Evolutionary conservation across 2,113 vertebrate species (phyloP).

Genomic region (Neogobius melanostomus): DNA sequence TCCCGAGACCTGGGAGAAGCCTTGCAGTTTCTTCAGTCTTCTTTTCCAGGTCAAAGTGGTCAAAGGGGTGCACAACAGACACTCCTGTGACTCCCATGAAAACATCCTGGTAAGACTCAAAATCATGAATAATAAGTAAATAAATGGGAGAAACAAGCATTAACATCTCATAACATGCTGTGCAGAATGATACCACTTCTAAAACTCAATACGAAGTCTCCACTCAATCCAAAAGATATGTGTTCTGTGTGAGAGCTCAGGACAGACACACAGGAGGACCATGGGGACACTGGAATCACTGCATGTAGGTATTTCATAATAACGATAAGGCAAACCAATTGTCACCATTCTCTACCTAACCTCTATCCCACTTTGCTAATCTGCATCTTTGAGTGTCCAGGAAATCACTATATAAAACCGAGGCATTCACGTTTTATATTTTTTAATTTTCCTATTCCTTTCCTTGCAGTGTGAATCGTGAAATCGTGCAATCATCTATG

Average conservation of each 20-base stretch:
- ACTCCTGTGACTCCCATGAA: slow-evolving; percentile 36
- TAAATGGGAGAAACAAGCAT: neutral
- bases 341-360: too few relatives aligned
- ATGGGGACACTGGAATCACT: slow-evolving; percentile 68
- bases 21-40: slow-evolving; percentile 65
- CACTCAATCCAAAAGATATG: slow-evolving; percentile 29
- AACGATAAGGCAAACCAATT: too few relatives aligned
- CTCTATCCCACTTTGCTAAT: too few relatives aligned
- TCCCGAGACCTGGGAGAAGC: slow-evolving; percentile 69
- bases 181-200: slow-evolving; percentile 3
- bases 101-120: slow-evolving; percentile 11
- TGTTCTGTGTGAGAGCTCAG: slow-evolving; percentile 72
- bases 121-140: neutral
- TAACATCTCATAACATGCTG: neutral
- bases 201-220: slow-evolving; percentile 14
- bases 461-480: neutral
- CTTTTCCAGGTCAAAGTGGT: slow-evolving; percentile 70
- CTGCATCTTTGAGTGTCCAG: too few relatives aligned
- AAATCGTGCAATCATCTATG: too few relatives aligned
- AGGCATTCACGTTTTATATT: neutral
- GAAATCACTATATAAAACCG: too few relatives aligned
- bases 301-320: slow-evolving; percentile 47
- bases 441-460: neutral
- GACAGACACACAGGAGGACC: slow-evolving; percentile 55
- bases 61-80: neutral